Evolutionary conservation across 2,113 vertebrate species (phyloP), one percentile per base, ranked within the genome.

Genomic region (Amphilophus citrinellus): DNA sequence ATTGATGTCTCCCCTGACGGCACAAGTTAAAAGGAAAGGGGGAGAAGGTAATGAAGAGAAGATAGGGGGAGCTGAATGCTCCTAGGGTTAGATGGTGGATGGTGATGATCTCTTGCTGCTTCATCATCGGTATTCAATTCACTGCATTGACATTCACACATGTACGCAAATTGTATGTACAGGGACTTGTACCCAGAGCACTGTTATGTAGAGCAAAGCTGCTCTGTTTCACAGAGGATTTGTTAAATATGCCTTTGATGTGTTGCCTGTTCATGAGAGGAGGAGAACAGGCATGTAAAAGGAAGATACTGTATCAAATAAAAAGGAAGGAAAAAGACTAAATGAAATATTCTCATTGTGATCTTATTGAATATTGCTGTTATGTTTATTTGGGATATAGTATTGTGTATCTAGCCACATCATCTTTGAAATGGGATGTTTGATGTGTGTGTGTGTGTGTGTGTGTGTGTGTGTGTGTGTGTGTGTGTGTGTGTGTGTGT

Each of bases 1-100:
- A 88, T 87, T 79, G 81, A 91, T 88, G 88, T 82, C 86, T 87
- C 88, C 90, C 90, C 91, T 82, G 84, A 91, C 73, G 66, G 84
- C 84, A 71, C 76, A 50, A 86, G 87, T 91, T 94, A 83, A 92
- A 88, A 93, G 90, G 65, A 80, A 86, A 84, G 80, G 80, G 83
- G 87, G 84, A 80, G 84, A 79, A 89, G 76, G 81, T 91, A 88
- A 93, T 80, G 91, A 89, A 90, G 82, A 85, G 61, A 32, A 66
- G 86, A 61, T 5, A 2, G 77, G 84, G 82, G 84, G 66, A 75
- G 60, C 62, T 53, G 61, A 75, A 63, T 11, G 77, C 87, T 85
- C 61, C 75, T 79, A 61, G 84, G 85, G 80, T 84, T 86, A 6
- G 77, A 87, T 39, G 83, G 79, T 3, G 13, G 35, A 76, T 71